phyloP scores from a whole-genome alignment of 2,113 vertebrate genomes.

The Triplophysa tibetana region DNA sequence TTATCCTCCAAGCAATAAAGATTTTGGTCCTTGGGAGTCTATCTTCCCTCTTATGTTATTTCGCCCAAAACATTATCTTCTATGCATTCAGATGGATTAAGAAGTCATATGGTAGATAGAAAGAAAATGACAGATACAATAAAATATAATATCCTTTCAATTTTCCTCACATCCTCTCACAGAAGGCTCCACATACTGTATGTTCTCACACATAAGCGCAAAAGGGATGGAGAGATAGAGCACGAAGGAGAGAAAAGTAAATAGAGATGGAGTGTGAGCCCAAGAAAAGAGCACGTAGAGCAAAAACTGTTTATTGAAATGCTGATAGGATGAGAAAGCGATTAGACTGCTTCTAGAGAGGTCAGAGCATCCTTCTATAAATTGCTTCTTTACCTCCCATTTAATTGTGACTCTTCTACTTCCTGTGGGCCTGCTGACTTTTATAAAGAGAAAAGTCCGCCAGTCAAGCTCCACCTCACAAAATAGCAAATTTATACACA shows the following conservation, averaged over 20 bases:
- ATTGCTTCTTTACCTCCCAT: slow-evolving; percentile 36
- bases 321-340: slow-evolving; percentile 42
- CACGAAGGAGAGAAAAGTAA: slow-evolving; percentile 30
- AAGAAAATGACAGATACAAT: slow-evolving; percentile 99
- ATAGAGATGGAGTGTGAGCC: slow-evolving; percentile 31
- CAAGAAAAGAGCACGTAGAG: slow-evolving; percentile 18
- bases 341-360: slow-evolving; percentile 39
- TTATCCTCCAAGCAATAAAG: slow-evolving; percentile 99
- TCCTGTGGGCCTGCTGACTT: background rate
- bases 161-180: slow-evolving; percentile 73
- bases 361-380: slow-evolving; percentile 51
- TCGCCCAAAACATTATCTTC: slow-evolving; percentile 99
- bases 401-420: slow-evolving; percentile 63
- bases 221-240: slow-evolving; percentile 31
- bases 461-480: no score
- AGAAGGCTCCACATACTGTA: slow-evolving; percentile 59
- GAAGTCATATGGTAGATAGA: slow-evolving; percentile 99
- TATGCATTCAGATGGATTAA: slow-evolving; percentile 99
- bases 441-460: background rate
- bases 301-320: slow-evolving; percentile 24
- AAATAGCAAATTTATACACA: no score
- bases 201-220: slow-evolving; percentile 53
- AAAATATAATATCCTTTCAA: slow-evolving; percentile 97
- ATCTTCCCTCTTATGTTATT: slow-evolving; percentile 99
- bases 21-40: slow-evolving; percentile 99